A percentile compares a stretch with the other conserved stretches of the same genome.
Evolutionary conservation across 1,140 invertebrate genomes (phyloP).

Genomic region (Telenomus remus): DNA sequence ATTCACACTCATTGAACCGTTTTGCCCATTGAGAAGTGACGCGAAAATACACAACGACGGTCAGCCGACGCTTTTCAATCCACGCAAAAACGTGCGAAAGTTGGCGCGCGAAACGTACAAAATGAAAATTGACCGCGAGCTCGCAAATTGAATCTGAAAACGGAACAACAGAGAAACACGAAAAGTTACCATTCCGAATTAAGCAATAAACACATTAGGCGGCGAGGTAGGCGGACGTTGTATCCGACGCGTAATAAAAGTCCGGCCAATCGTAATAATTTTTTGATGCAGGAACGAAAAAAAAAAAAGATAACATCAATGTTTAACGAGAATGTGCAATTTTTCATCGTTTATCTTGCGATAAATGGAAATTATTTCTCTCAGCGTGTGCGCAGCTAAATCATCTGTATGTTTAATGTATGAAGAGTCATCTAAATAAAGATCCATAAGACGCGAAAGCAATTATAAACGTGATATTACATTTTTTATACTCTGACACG

Average conservation of each 20-base stretch:
- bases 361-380: constrained; percentile 1
- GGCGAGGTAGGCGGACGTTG: no score
- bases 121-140: neutral
- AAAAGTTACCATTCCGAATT: no score
- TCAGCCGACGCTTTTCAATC: constrained; percentile 5
- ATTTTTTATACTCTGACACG: no score
- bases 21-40: constrained; percentile 28
- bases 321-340: neutral
- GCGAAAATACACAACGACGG: constrained; percentile 14
- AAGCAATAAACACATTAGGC: no score
- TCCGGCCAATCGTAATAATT: neutral
- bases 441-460: neutral
- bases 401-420: constrained; percentile 1
- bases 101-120: neutral
- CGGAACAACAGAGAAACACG: no score
- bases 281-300: neutral
- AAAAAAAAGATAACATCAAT: neutral
- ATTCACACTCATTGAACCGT: constrained; percentile 20
- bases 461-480: neutral
- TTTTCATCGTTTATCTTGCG: neutral
- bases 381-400: neutral
- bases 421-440: neutral
- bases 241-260: no score
- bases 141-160: no score
- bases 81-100: neutral